Percentiles rank a stretch among this genome's conserved stretches.
These are phyloP conservation scores for Oeneis ivallda DNA, from an alignment of 2,888 invertebrate species.

Conservation along the genomic window DNA sequence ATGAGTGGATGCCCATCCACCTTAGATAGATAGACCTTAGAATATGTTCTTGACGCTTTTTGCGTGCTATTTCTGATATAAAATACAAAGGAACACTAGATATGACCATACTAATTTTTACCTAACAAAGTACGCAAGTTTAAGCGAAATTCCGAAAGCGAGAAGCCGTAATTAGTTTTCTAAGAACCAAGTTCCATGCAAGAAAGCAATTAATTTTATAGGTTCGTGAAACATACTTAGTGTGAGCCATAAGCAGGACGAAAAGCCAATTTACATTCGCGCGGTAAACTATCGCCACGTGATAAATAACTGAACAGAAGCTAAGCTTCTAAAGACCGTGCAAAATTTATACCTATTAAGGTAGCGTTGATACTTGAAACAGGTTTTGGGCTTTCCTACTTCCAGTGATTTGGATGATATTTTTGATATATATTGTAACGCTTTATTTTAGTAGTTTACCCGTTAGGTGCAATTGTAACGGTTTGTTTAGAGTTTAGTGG, in stretches of 20 bases:
- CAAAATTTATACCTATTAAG: too few relatives aligned
- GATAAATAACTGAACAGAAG: not conserved
- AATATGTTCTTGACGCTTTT: too few relatives aligned
- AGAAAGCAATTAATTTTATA: slow-evolving; percentile 26
- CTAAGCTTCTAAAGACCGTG: too few relatives aligned
- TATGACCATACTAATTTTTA: not conserved
- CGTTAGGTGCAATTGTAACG: too few relatives aligned
- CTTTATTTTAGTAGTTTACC: too few relatives aligned
- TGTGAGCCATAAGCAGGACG: slow-evolving; percentile 24
- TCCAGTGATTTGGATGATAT: too few relatives aligned
- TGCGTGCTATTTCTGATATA: not conserved
- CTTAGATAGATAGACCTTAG: too few relatives aligned
- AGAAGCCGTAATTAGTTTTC: slow-evolving; percentile 15
- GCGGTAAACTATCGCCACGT: slow-evolving; percentile 25
- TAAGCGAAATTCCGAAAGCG: slow-evolving; percentile 13
- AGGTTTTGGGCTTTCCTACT: too few relatives aligned
- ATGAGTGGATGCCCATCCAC: too few relatives aligned
- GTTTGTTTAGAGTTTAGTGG: too few relatives aligned
- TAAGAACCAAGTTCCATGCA: slow-evolving; percentile 29
- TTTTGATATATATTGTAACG: too few relatives aligned
- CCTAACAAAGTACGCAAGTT: not conserved
- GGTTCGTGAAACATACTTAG: slow-evolving; percentile 18
- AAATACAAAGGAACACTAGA: not conserved
- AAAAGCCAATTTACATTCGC: slow-evolving; percentile 28
- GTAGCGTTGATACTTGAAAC: too few relatives aligned